Evolutionary conservation across 2,888 invertebrate species (phyloP), one percentile per base, ranked within the genome.

Genomic region (Agrotis clavis): DNA sequence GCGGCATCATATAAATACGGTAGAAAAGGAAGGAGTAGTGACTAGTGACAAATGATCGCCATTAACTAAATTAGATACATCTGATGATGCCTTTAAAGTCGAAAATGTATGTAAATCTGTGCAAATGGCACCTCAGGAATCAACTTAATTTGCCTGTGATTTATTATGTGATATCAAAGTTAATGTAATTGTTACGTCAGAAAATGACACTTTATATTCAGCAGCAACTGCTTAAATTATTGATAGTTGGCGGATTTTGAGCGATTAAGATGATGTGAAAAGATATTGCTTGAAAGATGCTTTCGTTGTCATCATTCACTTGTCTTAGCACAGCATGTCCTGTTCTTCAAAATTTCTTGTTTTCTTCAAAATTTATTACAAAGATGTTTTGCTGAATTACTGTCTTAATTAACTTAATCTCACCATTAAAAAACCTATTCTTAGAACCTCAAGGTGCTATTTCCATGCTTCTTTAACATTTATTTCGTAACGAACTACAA

Each of bases 61-160:
- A 69, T 79, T 78, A 74, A 69, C 2, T 65, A 47, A 79, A 74
- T 66, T 53, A 78, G 60, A 18, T 50, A 60, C 19, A 45, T 65
- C 41, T 68, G 21, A 62, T 53, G 77, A 56, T 41, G 60, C 30
- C 41, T 51, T 30, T 59, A 7, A 63, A 14, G 65, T 69, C 13
- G n/a, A 76, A 70, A 71, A 67, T 79, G 13, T 71, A 75, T 80
- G 80, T 60, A 79, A 79, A 79, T 79, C 54, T 70, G 56, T 64
- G 57, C 25, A 70, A 69, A 79, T 51, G 48, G 45, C 57, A 48
- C n/a, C 41, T 57, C n/a, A 54, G 25, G 21, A 50, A 63, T 53
- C 53, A 47, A 48, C 25, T 50, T 19, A 50, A 53, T 61, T 56
- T 64, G 25, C 0, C 14, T 21, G 30, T 67, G 64, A 79, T 67